phyloP scores from a whole-genome alignment of 1,140 invertebrate species.

The Caerostris extrusa region DNA sequence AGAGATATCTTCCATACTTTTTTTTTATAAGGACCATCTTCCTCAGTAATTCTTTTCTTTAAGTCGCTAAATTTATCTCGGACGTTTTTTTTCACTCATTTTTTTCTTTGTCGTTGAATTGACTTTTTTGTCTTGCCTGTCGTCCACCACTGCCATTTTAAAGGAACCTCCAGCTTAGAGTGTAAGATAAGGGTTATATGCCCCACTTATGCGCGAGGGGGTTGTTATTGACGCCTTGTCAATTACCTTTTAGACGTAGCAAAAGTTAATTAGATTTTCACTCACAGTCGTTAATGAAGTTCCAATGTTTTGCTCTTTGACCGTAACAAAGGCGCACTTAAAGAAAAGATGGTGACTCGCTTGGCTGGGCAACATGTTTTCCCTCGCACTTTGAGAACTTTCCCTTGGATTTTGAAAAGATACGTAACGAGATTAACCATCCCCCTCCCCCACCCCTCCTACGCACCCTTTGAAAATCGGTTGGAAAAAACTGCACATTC shows the following conservation, averaged over 20 bases:
- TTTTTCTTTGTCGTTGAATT: too few relatives aligned
- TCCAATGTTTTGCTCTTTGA: slow-evolving; percentile 25
- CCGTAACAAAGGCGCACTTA: background rate
- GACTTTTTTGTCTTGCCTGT: background rate
- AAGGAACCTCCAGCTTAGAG: background rate
- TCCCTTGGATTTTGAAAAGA: background rate
- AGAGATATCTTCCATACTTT: too few relatives aligned
- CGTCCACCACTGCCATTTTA: background rate
- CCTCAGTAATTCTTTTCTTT: too few relatives aligned
- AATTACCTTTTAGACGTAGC: background rate
- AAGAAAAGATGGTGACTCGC: background rate
- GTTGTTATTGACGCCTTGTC: slow-evolving; percentile 58
- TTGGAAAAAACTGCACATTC: background rate
- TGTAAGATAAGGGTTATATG: background rate
- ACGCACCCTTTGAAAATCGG: background rate
- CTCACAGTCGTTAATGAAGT: slow-evolving; percentile 15
- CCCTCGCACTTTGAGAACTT: background rate
- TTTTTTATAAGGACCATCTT: too few relatives aligned
- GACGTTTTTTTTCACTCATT: too few relatives aligned
- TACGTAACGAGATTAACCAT: background rate
- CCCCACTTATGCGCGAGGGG: background rate
- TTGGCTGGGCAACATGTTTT: background rate
- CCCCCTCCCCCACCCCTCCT: too few relatives aligned
- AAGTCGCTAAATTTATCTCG: too few relatives aligned
- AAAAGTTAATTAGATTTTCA: slow-evolving; percentile 51